phyloP scores from a whole-genome alignment of 1,140 invertebrate species.

The Lucilia sericata region DNA sequence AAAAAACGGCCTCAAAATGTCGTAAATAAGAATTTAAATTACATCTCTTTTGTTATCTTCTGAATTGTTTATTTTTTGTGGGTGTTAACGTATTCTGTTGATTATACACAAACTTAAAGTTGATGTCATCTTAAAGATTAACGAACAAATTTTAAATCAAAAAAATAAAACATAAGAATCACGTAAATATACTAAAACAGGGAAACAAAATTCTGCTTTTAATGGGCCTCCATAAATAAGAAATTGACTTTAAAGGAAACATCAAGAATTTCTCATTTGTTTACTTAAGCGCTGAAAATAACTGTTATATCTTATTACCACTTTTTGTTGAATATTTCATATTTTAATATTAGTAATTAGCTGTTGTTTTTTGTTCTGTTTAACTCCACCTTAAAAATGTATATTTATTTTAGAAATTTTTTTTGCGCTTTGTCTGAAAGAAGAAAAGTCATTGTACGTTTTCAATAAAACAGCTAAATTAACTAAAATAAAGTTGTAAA shows the following conservation, averaged over 20 bases:
- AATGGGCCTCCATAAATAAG: no score
- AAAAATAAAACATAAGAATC: no score
- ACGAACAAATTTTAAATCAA: background rate
- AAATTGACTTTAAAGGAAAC: no score
- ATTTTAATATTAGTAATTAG: background rate
- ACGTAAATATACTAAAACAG: background rate
- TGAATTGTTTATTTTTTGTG: background rate
- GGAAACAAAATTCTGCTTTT: background rate
- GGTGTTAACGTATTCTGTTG: background rate
- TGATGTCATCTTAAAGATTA: conserved; percentile 22
- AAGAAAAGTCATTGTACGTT: conserved; percentile 4
- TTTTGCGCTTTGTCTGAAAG: background rate
- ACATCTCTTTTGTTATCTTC: background rate
- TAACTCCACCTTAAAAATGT: background rate
- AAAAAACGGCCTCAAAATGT: background rate
- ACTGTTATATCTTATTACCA: background rate
- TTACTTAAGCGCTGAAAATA: background rate
- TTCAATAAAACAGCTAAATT: conserved; percentile 18
- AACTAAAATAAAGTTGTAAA: background rate
- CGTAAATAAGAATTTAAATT: conserved; percentile 12
- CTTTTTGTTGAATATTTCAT: background rate
- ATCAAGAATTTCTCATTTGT: background rate
- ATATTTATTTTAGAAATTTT: background rate
- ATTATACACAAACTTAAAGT: background rate
- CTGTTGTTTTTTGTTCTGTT: background rate